Evolutionary conservation across 2,113 vertebrate genomes (phyloP).

Genomic region (Meriones unguiculatus): DNA sequence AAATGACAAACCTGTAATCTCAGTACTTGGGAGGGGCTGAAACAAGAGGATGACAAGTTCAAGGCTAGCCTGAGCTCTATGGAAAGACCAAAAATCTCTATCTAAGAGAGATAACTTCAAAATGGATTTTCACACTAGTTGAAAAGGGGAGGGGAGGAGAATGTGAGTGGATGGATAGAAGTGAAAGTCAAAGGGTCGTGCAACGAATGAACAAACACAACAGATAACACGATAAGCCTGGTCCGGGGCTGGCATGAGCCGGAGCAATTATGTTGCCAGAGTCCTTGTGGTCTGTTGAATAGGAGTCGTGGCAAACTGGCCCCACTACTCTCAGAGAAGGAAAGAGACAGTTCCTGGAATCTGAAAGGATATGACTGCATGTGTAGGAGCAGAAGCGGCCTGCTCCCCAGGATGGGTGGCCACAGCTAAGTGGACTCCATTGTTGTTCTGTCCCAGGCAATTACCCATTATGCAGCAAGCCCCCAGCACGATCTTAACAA

Average conservation of each 20-base stretch:
- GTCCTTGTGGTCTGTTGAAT: not conserved
- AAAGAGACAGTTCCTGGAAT: slow-evolving; percentile 42
- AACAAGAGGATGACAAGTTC: not conserved
- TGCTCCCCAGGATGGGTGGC: not conserved
- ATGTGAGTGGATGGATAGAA: not conserved
- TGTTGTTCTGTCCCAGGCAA: slow-evolving; percentile 74
- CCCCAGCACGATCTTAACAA: slow-evolving; percentile 76
- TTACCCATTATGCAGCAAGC: slow-evolving; percentile 77
- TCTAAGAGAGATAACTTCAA: not conserved
- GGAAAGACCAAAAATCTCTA: not conserved
- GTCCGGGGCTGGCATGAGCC: rapidly evolving
- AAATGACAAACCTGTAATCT: not conserved
- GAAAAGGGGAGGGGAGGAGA: not conserved
- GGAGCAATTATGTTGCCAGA: too few relatives aligned
- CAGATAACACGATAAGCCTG: rapidly evolving
- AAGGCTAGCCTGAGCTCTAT: not conserved
- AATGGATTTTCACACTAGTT: not conserved
- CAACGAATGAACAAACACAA: rapidly evolving
- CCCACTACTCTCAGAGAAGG: not conserved
- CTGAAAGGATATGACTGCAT: slow-evolving; percentile 72
- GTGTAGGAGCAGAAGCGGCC: slow-evolving; percentile 45
- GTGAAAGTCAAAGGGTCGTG: not conserved
- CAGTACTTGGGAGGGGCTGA: not conserved
- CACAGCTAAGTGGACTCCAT: slow-evolving; percentile 47
- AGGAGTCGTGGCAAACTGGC: not conserved